Evolutionary conservation across 1,140 invertebrate species (phyloP).

Genomic region (Elysia chlorotica): DNA sequence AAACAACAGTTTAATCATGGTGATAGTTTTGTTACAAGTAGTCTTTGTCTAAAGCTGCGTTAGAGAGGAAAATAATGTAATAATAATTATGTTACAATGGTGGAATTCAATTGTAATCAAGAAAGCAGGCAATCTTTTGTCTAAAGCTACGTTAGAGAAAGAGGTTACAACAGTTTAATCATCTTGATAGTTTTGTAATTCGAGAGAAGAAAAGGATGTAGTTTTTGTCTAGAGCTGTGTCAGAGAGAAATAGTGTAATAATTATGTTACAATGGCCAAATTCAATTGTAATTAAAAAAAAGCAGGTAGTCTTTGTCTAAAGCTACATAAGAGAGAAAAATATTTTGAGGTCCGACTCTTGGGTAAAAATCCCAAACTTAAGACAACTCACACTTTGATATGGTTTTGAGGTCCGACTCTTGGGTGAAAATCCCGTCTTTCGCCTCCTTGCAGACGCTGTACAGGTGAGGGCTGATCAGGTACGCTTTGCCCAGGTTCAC

Average conservation of each 20-base stretch:
- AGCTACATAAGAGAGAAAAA: background rate
- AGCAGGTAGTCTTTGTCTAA: background rate
- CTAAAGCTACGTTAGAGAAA: background rate
- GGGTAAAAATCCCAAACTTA: too few species aligned
- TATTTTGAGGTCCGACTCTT: too few species aligned
- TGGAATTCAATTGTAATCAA: background rate
- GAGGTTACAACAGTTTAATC: too few species aligned
- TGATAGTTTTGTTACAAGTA: too few species aligned
- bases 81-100: background rate
- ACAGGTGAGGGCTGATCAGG: conserved; percentile 63
- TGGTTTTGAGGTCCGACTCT: conserved; percentile 77
- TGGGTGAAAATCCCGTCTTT: conserved; percentile 78
- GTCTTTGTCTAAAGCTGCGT: too few species aligned
- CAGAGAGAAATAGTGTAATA: conserved; percentile 14
- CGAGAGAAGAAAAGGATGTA: conserved; percentile 41
- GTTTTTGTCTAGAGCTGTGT: conserved; percentile 48
- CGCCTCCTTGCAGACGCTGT: conserved; percentile 77
- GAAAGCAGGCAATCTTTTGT: background rate
- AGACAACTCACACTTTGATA: conserved; percentile 73
- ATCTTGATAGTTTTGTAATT: too few species aligned
- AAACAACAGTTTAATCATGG: too few species aligned
- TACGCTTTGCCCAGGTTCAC: conserved; percentile 41
- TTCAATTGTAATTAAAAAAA: background rate
- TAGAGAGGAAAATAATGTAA: background rate
- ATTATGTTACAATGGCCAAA: background rate